A percentile compares a stretch with the other conserved stretches of the same genome.
Conservation (phyloP, 2,113 vertebrate genomes). For the Bubo bubo region DNA sequence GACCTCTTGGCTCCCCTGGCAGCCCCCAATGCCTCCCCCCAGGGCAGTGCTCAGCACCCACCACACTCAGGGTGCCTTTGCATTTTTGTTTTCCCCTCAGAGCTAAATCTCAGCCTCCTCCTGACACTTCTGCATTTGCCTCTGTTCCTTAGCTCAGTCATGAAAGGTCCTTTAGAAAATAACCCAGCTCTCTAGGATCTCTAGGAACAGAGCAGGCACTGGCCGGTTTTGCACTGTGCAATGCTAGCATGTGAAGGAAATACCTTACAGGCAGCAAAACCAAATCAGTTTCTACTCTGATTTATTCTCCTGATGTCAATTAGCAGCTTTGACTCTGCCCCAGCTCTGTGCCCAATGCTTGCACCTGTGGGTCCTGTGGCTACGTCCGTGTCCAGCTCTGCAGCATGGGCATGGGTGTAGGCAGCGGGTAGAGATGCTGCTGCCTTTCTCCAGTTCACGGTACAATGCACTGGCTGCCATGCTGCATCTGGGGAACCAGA, state of each 20-base stretch:
- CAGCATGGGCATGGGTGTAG: background rate
- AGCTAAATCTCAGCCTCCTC: background rate
- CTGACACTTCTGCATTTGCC: background rate
- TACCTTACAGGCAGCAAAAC: background rate
- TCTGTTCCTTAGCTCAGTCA: background rate
- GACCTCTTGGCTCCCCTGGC: background rate
- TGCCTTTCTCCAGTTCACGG: background rate
- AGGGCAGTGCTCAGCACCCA: background rate
- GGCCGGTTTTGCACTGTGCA: background rate
- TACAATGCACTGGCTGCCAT: background rate
- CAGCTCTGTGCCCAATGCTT: background rate
- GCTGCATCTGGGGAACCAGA: background rate
- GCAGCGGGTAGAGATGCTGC: background rate
- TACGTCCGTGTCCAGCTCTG: accelerated
- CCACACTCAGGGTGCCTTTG: accelerated
- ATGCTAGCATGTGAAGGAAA: background rate
- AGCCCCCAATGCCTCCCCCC: accelerated
- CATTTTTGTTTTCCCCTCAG: background rate
- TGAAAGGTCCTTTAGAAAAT: background rate
- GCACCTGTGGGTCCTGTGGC: background rate
- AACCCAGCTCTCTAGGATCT: background rate
- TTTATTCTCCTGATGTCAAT: background rate
- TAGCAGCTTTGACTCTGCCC: background rate
- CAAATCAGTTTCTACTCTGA: background rate
- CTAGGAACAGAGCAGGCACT: background rate